A percentile compares a stretch with the other conserved stretches of the same genome.
These are phyloP conservation scores for Eriocheir sinensis DNA, from an alignment of 1,140 invertebrate genomes.

Conservation along the genomic window DNA sequence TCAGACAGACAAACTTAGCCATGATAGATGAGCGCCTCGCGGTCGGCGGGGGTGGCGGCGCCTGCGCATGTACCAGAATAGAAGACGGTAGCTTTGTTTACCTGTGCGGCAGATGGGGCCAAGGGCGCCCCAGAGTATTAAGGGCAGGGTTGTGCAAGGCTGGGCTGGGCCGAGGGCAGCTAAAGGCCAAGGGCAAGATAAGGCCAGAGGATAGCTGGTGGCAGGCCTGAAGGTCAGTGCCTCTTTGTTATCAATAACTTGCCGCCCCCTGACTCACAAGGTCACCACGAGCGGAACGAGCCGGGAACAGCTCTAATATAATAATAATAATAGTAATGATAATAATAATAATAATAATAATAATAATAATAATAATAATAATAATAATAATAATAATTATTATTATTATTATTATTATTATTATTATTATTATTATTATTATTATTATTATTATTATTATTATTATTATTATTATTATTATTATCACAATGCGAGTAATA, in stretches of 20 bases:
- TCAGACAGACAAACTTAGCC: too few species aligned
- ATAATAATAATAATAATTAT: background rate
- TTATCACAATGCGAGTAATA: too few species aligned
- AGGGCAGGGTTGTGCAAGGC: background rate
- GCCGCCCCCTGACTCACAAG: background rate
- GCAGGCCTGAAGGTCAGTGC: background rate
- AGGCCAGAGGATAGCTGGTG: background rate
- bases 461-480: too few species aligned
- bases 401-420: background rate
- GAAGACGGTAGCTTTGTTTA: background rate
- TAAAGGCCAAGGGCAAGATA: background rate
- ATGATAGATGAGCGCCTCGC: too few species aligned
- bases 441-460: too few species aligned
- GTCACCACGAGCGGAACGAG: too few species aligned
- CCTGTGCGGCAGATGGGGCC: background rate
- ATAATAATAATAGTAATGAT: background rate
- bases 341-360: background rate
- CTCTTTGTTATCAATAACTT: background rate
- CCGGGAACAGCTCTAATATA: background rate
- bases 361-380: background rate
- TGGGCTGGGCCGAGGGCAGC: background rate
- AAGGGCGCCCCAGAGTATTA: background rate
- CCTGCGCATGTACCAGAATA: background rate
- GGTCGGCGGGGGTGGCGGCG: too few species aligned
- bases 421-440: too few species aligned